Percentiles rank a stretch among this genome's conserved stretches.
These are phyloP conservation scores for Lerista edwardsae DNA, from an alignment of 2,797 vertebrate species.

Conservation along the genomic window DNA sequence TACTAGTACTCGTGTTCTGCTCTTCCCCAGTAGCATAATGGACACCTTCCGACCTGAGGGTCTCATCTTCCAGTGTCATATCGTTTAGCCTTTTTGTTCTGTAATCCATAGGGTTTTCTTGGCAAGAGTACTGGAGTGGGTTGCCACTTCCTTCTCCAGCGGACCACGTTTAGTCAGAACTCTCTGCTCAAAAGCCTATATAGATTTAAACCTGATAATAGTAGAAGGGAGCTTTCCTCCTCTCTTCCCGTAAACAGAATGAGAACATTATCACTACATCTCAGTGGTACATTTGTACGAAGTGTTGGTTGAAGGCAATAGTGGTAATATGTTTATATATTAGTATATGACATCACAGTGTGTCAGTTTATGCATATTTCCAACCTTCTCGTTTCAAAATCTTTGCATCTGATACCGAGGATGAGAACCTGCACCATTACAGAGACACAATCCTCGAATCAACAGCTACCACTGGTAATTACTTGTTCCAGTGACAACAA, in stretches of 20 bases:
- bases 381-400: not conserved
- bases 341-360: not conserved
- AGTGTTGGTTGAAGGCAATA: not conserved
- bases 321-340: not conserved
- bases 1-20: too few relatives aligned
- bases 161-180: too few relatives aligned
- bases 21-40: too few relatives aligned
- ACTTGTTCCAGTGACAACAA: conserved; percentile 69
- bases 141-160: too few relatives aligned
- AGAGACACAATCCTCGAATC: not conserved
- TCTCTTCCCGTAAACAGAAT: not conserved
- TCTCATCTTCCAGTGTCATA: too few relatives aligned
- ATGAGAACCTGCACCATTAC: not conserved
- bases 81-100: too few relatives aligned
- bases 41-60: too few relatives aligned
- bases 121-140: too few relatives aligned
- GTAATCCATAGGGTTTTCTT: too few relatives aligned
- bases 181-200: too few relatives aligned
- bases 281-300: not conserved
- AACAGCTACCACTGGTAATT: not conserved
- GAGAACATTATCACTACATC: not conserved
- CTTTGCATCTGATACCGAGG: not conserved
- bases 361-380: not conserved
- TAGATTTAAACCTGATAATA: not conserved
- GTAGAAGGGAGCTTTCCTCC: not conserved